Conservation (phyloP, 2,888 invertebrate genomes). For the Allolobophora icterica region DNA sequence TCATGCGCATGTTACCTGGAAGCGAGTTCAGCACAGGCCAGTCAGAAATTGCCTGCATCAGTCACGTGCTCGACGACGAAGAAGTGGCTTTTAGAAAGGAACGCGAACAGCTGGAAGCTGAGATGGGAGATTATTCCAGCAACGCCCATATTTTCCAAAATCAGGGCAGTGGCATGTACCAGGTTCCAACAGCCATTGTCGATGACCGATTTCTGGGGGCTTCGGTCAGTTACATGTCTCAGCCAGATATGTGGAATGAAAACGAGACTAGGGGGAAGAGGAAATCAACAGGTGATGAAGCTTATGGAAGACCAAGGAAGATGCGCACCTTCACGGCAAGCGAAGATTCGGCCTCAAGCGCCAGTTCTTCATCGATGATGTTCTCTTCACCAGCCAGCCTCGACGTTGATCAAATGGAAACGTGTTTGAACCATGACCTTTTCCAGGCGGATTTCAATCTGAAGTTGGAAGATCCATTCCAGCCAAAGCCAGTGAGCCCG, state of each 20-base stretch:
- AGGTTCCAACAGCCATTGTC: not conserved
- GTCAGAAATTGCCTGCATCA: not conserved
- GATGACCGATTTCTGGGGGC: not conserved
- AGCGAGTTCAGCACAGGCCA: not conserved
- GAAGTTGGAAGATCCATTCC: not conserved
- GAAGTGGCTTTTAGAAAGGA: not conserved
- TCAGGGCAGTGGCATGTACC: not conserved
- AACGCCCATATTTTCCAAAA: not conserved
- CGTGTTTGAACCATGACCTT: not conserved
- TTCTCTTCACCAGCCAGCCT: not conserved
- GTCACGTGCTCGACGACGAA: conserved; percentile 14
- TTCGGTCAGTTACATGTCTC: not conserved
- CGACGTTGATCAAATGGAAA: not conserved
- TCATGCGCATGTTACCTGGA: conserved; percentile 23
- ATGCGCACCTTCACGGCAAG: not conserved
- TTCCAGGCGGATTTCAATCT: not conserved
- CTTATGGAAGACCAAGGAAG: not conserved
- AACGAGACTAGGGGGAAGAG: not conserved
- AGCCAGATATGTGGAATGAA: not conserved
- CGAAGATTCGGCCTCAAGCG: not conserved
- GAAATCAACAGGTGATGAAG: not conserved
- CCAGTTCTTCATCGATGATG: not conserved
- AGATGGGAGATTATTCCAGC: not conserved
- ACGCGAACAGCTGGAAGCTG: not conserved
- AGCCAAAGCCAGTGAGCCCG: not conserved